These are phyloP conservation scores for Paralinhomoeus sp. DNA, from an alignment of 2,888 invertebrate genomes.

Conservation along the genomic window DNA sequence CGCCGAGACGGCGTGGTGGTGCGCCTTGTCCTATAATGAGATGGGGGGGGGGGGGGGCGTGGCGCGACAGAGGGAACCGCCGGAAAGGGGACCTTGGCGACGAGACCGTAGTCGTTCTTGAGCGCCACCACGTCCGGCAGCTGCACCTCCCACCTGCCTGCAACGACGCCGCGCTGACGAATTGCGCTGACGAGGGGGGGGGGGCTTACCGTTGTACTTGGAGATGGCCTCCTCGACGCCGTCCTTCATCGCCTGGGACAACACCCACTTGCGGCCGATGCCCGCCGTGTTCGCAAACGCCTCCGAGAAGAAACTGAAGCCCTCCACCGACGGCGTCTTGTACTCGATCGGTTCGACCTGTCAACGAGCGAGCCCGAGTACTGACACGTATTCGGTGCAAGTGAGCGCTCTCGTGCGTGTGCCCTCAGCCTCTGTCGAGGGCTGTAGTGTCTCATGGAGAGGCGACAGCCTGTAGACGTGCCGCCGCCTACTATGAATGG, in stretches of 20 bases:
- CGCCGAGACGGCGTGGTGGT: slow-evolving; percentile 76
- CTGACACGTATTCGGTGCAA: too few species aligned
- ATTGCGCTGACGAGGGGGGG: too few species aligned
- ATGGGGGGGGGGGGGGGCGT: too few species aligned
- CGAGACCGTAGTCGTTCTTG: slow-evolving; percentile 59
- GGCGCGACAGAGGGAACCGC: too few species aligned
- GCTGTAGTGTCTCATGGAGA: too few species aligned
- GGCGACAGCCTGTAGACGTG: too few species aligned
- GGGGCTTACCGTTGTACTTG: slow-evolving; percentile 59
- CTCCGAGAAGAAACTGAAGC: too few species aligned
- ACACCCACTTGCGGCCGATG: slow-evolving; percentile 55
- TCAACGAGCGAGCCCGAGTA: too few species aligned
- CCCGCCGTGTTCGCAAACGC: slow-evolving; percentile 46
- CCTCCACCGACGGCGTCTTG: slow-evolving; percentile 44
- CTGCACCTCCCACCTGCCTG: slow-evolving; percentile 46
- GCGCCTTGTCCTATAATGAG: slow-evolving; percentile 50
- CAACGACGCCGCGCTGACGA: slow-evolving; percentile 6
- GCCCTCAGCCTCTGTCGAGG: too few species aligned
- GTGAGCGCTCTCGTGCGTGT: too few species aligned
- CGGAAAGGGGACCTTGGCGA: slow-evolving; percentile 50
- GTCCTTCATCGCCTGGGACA: slow-evolving; percentile 74
- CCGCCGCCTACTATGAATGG: too few species aligned
- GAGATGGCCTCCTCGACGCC: slow-evolving; percentile 59
- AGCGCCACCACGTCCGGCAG: slow-evolving; percentile 51
- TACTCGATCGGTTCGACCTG: slow-evolving; percentile 36